phyloP scores from a whole-genome alignment of 2,113 vertebrate genomes.

The Crocuta crocuta region DNA sequence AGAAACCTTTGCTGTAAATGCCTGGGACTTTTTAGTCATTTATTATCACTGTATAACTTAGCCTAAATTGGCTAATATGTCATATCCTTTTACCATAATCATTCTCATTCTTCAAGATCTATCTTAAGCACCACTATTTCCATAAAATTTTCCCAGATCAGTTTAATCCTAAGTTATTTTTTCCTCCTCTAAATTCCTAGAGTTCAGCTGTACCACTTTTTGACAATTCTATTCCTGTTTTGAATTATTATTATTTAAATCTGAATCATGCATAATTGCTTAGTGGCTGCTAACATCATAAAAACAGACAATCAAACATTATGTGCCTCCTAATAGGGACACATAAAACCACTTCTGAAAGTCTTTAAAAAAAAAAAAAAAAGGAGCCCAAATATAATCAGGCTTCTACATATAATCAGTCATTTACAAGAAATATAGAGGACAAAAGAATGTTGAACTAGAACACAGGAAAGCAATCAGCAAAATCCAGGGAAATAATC shows the following conservation, averaged over 20 bases:
- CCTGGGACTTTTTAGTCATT: conserved; percentile 6
- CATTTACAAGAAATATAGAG: conserved; percentile 54
- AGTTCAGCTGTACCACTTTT: not conserved
- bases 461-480: not conserved
- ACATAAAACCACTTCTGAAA: conserved; percentile 35
- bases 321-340: not conserved
- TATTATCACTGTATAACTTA: not conserved
- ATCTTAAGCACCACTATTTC: not conserved
- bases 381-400: not conserved
- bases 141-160: not conserved
- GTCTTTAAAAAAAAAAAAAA: not conserved
- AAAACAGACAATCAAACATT: conserved; percentile 41
- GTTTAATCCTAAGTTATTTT: not conserved
- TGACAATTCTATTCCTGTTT: conserved; percentile 25
- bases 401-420: not conserved
- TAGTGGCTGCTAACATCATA: conserved; percentile 41
- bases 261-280: not conserved
- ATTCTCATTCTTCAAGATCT: conserved; percentile 7
- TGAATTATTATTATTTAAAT: conserved; percentile 55
- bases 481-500: conserved; percentile 18
- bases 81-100: not conserved
- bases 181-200: conserved; percentile 1
- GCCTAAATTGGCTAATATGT: not conserved
- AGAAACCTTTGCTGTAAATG: not conserved
- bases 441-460: conserved; percentile 7